Percentiles rank a stretch among this genome's conserved stretches.
phyloP scores from a whole-genome alignment of 2,797 vertebrate species.

The Acomys russatus region DNA sequence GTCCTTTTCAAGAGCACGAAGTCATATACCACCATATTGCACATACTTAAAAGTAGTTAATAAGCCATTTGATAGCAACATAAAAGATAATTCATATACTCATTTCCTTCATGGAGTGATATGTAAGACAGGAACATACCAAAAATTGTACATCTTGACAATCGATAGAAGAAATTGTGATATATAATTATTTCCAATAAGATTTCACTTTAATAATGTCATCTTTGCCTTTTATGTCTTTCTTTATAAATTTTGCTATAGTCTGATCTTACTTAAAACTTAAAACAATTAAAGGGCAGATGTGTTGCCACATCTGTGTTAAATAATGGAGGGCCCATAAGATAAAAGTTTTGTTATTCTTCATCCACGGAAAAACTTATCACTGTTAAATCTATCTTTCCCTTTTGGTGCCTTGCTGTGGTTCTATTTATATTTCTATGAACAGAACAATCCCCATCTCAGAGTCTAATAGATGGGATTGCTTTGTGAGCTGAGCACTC shows the following conservation, averaged over 20 bases:
- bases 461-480: slow-evolving; percentile 68
- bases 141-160: slow-evolving; percentile 5
- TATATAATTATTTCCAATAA: slow-evolving; percentile 59
- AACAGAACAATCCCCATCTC: slow-evolving; percentile 44
- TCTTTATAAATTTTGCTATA: slow-evolving; percentile 19
- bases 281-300: slow-evolving; percentile 60
- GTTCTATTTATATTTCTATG: slow-evolving; percentile 75
- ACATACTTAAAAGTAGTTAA: slow-evolving; percentile 66
- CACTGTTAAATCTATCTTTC: slow-evolving; percentile 70
- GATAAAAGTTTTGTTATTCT: slow-evolving; percentile 70
- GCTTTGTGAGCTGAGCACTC: slow-evolving; percentile 68
- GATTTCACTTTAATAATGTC: slow-evolving; percentile 58
- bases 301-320: slow-evolving; percentile 73
- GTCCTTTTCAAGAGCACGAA: slow-evolving; percentile 45
- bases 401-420: slow-evolving; percentile 72
- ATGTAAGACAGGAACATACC: slow-evolving; percentile 44
- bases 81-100: slow-evolving; percentile 62
- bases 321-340: slow-evolving; percentile 73
- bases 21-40: slow-evolving; percentile 6
- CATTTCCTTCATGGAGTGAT: slow-evolving; percentile 40
- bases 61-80: slow-evolving; percentile 66
- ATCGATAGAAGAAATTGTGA: slow-evolving; percentile 41
- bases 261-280: slow-evolving; percentile 74
- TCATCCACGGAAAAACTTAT: slow-evolving; percentile 6
- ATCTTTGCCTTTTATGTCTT: slow-evolving; percentile 45